Percentiles rank a stretch among this genome's conserved stretches.
These are phyloP conservation scores for Asteroscopus sphinx DNA, from an alignment of 2,888 invertebrate genomes.

Conservation along the genomic window DNA sequence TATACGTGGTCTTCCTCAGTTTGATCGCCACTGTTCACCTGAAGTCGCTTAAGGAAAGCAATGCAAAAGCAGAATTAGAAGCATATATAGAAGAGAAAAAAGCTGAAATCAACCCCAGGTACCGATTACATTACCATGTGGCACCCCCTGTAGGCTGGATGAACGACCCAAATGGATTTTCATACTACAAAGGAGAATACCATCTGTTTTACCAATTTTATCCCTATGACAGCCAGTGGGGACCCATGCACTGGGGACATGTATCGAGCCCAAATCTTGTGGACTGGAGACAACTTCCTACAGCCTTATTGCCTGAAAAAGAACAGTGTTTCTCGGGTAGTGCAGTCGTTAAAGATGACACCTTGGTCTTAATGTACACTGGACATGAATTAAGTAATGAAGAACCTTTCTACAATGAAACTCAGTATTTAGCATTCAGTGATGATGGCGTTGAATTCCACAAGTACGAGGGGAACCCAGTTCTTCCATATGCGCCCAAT, in stretches of 20 bases:
- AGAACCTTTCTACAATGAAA: conserved; percentile 75
- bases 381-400: conserved; percentile 66
- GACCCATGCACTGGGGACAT: conserved; percentile 90
- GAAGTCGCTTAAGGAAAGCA: conserved; percentile 56
- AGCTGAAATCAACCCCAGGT: conserved; percentile 75
- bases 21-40: conserved; percentile 57
- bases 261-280: conserved; percentile 82
- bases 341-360: conserved; percentile 77
- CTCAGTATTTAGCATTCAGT: conserved; percentile 81
- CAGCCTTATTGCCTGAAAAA: conserved; percentile 83
- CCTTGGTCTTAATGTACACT: conserved; percentile 80
- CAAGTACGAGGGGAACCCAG: conserved; percentile 82
- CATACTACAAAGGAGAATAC: conserved; percentile 84
- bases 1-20: conserved; percentile 52
- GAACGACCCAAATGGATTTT: conserved; percentile 90
- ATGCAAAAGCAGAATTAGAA: conserved; percentile 63
- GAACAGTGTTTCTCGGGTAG: conserved; percentile 86
- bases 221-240: conserved; percentile 82
- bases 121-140: conserved; percentile 79
- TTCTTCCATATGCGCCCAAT: conserved; percentile 74
- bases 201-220: conserved; percentile 89
- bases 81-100: conserved; percentile 75
- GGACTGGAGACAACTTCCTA: conserved; percentile 84
- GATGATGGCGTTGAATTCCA: conserved; percentile 79
- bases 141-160: conserved; percentile 87